Base-by-base conservation (phyloP, 2,888 invertebrate genomes). In the Panopea generosa region DNA sequence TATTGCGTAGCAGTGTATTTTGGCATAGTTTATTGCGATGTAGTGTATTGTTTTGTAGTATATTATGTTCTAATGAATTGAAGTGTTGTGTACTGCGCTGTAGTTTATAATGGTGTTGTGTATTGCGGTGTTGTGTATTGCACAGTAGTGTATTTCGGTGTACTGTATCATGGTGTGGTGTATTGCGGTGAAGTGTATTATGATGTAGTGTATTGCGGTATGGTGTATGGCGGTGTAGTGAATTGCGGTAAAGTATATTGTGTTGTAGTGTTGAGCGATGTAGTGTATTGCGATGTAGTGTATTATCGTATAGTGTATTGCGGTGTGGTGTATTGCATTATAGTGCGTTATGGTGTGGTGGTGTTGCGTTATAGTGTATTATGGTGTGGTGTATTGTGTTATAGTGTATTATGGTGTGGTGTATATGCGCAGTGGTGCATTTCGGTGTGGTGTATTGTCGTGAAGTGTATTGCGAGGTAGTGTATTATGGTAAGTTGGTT, bases 11-110 rank as follows among this genome's bases (percentile, higher is more conserved):
- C 16, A 45, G 20, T 9, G n/a, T n/a, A n/a, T n/a, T n/a, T n/a
- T n/a, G n/a, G n/a, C n/a, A n/a, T n/a, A n/a, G n/a, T n/a, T 4
- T 9, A 45, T 6, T 45, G 16, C 45, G 16, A 20, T 45, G 16
- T n/a, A 45, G 45, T 45, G 45, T 9, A 45, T 6, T 45, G 45
- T 45, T 9, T 45, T 45, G 16, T 45, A 45, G 45, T 45, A n/a
- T 9, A 45, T 4, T 45, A n/a, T n/a, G 16, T 3, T 45, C 3
- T 45, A 45, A n/a, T 20, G 45, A 18, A 18, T 6, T 45, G 45
- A 3, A 45, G 45, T 45, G 16, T 45, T 9, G 45, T 45, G 45
- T 4, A 45, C 6, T 45, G 45, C 16, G 16, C 3, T 45, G 45
- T 9, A 18, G 45, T 45, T 6, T 9, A 45, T 16, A 9, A n/a